A percentile compares a stretch with the other conserved stretches of the same genome.
Evolutionary conservation across 2,888 invertebrate genomes (phyloP).

Genomic region (Xestobium rufovillosum): DNA sequence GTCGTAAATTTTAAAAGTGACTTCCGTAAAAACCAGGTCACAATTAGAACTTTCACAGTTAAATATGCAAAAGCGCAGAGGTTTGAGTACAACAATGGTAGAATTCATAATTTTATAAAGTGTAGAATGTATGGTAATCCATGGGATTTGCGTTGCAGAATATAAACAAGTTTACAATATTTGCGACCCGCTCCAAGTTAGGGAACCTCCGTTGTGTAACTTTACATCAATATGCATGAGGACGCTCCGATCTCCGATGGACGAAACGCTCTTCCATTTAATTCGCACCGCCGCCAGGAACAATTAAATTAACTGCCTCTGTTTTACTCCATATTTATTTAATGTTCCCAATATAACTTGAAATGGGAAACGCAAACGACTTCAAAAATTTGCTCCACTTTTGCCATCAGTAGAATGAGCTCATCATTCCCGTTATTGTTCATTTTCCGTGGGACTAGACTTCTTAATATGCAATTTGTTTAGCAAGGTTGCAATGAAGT

Average conservation of each 20-base stretch:
- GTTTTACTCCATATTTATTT: constrained; percentile 2
- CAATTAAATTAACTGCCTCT: constrained; percentile 1
- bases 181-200: constrained; percentile 26
- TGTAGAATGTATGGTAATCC: constrained; percentile 31
- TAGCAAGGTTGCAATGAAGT: no score
- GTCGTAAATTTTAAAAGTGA: no score
- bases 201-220: constrained; percentile 27
- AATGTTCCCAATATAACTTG: background rate
- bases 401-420: no score
- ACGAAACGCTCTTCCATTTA: background rate
- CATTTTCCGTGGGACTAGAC: no score
- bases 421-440: no score
- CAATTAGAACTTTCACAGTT: background rate
- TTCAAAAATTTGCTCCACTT: no score
- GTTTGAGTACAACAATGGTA: background rate
- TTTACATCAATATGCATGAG: constrained; percentile 33
- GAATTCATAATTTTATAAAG: constrained; percentile 2
- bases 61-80: background rate
- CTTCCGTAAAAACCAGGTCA: background rate
- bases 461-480: no score
- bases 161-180: constrained; percentile 34
- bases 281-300: background rate
- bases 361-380: background rate
- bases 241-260: constrained; percentile 5
- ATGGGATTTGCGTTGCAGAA: constrained; percentile 29